A percentile compares a stretch with the other conserved stretches of the same genome.
Evolutionary conservation across 2,113 vertebrate species (phyloP).

Genomic region (Danionella cerebrum): DNA sequence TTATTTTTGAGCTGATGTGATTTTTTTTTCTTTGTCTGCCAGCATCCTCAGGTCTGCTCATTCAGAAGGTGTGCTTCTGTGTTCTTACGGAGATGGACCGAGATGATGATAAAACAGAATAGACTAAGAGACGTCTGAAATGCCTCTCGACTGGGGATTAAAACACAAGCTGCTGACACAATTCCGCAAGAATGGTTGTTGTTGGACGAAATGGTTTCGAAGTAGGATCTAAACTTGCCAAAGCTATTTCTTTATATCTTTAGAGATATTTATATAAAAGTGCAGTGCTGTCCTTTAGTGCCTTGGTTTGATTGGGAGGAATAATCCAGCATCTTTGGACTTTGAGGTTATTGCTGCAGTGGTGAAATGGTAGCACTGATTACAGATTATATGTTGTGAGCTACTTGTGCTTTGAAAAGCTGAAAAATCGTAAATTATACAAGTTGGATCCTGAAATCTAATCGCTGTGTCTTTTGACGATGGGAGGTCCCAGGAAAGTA

Average conservation of each 20-base stretch:
- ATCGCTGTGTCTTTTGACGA: neutral
- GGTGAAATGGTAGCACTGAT: conserved; percentile 40
- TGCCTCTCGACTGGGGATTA: neutral
- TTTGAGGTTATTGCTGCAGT: neutral
- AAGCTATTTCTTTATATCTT: conserved; percentile 4
- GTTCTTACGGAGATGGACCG: conserved; percentile 81
- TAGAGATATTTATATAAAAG: conserved; percentile 1
- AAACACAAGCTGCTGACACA: neutral
- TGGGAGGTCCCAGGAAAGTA: neutral
- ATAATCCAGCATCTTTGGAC: neutral
- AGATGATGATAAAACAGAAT: conserved; percentile 55
- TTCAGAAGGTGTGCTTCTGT: conserved; percentile 77
- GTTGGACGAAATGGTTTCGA: too few relatives aligned
- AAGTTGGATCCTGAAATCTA: neutral
- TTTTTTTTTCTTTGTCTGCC: neutral
- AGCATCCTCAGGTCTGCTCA: conserved; percentile 59
- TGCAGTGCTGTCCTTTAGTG: neutral
- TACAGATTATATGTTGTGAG: conserved; percentile 12
- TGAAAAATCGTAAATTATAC: neutral
- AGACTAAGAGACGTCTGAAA: too few relatives aligned
- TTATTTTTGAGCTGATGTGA: neutral
- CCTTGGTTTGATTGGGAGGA: neutral
- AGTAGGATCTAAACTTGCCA: too few relatives aligned
- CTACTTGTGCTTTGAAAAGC: neutral
- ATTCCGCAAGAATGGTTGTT: too few relatives aligned